Percentiles rank a stretch among this genome's conserved stretches.
Evolutionary conservation across 2,888 invertebrate genomes (phyloP).

Genomic region (Coenonympha arcania): DNA sequence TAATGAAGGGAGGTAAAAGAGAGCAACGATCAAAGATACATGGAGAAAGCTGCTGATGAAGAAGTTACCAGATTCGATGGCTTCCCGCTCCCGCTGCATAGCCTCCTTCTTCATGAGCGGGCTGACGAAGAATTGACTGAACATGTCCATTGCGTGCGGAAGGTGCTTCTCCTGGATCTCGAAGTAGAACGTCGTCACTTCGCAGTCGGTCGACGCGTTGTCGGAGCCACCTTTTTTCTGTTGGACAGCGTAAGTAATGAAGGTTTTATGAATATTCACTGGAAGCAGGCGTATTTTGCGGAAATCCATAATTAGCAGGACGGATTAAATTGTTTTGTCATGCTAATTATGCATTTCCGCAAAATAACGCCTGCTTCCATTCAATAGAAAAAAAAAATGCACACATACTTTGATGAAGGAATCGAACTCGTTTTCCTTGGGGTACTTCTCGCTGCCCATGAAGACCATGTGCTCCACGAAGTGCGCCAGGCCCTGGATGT

Average conservation of each 20-base stretch:
- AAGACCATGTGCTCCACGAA: constrained; percentile 95
- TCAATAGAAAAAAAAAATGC: no score
- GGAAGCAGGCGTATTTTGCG: no score
- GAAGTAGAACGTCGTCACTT: constrained; percentile 90
- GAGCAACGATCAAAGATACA: neutral
- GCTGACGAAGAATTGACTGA: constrained; percentile 89
- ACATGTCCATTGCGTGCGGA: constrained; percentile 83
- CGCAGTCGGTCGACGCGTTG: constrained; percentile 91
- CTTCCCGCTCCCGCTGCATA: constrained; percentile 89
- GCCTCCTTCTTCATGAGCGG: constrained; percentile 89
- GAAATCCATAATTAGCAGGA: no score
- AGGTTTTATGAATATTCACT: no score
- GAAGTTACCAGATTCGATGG: constrained; percentile 85
- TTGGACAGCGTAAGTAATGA: neutral
- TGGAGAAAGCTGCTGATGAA: neutral
- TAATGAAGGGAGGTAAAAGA: no score
- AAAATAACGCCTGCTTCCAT: no score
- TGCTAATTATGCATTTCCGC: no score
- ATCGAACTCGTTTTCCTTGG: constrained; percentile 89
- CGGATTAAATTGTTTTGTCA: no score
- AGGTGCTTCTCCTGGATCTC: constrained; percentile 88
- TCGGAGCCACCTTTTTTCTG: constrained; percentile 87
- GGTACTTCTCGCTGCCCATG: constrained; percentile 94
- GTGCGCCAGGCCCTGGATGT: constrained; percentile 86
- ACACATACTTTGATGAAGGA: constrained; percentile 80